Base-by-base conservation (phyloP, 2,888 invertebrate species). In the Aphidoletes aphidimyza region DNA sequence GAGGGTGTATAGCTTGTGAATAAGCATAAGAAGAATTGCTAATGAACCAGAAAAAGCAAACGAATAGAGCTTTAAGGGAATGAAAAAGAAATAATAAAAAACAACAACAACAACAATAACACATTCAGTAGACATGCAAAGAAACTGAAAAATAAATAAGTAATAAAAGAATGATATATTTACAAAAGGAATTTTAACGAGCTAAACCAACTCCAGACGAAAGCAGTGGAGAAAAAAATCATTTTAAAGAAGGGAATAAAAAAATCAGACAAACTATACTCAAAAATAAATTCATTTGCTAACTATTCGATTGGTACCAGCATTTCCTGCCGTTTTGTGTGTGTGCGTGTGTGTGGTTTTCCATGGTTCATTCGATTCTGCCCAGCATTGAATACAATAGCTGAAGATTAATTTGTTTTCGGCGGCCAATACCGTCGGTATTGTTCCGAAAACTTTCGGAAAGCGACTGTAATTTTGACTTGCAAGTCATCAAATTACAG, bases 131-230 rank as follows among this genome's bases (percentile, higher is more conserved):
- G 6, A 42, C 42, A 42, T 42, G 42, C 42, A 14, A 42, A n/a
- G 34, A 14, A 69, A 69, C 5, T 30, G 14, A 69, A 30, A 69
- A 69, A 54, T 54, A 54, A 54, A 54, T 54, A 54, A 69, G 69
- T 30, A 69, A 69, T 34, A 69, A 69, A 69, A 69, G 69, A 69
- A 69, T 69, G 69, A 69, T 69, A 69, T 69, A 69, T 69, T 69
- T 30, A 69, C 30, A 69, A 30, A 30, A 69, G 34, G 14, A 69
- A 69, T 69, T 26, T 69, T 69, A 69, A 69, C 30, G 69, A 69
- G 69, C 69, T 34, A 69, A 69, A 30, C 14, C 69, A 69, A 69
- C 14, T 69, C 22, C 22, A 1, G 5, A n/a, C n/a, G n/a, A n/a
- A n/a, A n/a, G n/a, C 22, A 54, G 22, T 54, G 2, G 22, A 22